These are phyloP conservation scores for Morbakka virulenta DNA, from an alignment of 30 jellyfish, hydroid and myxozoan genomes.

Conservation along the genomic window DNA sequence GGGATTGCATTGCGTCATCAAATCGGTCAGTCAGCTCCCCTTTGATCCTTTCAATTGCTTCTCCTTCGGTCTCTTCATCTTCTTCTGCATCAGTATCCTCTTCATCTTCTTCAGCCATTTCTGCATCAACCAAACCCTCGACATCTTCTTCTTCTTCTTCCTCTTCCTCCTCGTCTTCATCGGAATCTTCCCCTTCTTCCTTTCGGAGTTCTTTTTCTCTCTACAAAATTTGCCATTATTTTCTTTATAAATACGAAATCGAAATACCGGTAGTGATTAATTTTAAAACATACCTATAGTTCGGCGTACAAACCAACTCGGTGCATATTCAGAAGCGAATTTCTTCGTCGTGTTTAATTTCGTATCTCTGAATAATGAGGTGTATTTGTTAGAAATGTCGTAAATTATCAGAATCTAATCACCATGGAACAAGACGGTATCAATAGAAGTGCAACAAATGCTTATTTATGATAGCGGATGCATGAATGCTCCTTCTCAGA, in stretches of 20 bases:
- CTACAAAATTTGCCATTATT: neutral
- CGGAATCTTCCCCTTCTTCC: constrained; percentile 66
- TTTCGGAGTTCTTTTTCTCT: constrained; percentile 14
- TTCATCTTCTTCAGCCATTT: constrained; percentile 82
- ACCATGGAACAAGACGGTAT: no score
- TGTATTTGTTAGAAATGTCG: no score
- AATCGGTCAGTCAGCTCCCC: constrained; percentile 66
- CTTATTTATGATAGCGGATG: no score
- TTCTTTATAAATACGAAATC: neutral
- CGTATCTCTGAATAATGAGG: no score
- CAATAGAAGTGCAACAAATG: no score
- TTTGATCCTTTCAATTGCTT: constrained; percentile 81
- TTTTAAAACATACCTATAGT: no score
- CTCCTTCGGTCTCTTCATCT: constrained; percentile 96
- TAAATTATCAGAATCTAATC: no score
- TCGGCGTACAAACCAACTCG: no score
- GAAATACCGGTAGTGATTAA: no score
- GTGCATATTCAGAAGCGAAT: no score
- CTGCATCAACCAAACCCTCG: constrained; percentile 72
- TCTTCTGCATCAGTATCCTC: constrained; percentile 76
- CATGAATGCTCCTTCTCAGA: no score
- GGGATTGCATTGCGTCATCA: constrained; percentile 57
- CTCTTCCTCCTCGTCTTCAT: constrained; percentile 67
- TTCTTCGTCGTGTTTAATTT: no score
- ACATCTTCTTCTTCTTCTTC: constrained; percentile 77